Evolutionary conservation across 2,113 vertebrate species (phyloP).

Genomic region (Macrotus californicus): DNA sequence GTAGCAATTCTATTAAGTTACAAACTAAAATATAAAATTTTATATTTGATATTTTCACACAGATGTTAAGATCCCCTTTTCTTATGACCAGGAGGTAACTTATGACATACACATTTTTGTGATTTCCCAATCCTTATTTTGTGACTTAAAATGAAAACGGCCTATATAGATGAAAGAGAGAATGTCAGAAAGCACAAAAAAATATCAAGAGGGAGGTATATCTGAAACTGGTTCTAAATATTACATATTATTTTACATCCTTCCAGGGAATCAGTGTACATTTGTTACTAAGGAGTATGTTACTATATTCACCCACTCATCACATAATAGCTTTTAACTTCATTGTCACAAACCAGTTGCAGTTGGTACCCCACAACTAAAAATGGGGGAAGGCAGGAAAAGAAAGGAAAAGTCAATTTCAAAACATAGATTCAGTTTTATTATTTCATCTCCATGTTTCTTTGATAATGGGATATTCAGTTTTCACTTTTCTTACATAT

Average conservation of each 20-base stretch:
- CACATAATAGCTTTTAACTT: background rate
- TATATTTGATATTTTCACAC: background rate
- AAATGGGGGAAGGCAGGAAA: fast-evolving
- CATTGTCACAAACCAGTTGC: background rate
- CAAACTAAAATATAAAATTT: background rate
- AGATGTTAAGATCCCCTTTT: background rate
- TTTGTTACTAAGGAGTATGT: background rate
- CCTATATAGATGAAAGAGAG: background rate
- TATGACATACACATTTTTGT: background rate
- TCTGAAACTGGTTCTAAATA: background rate
- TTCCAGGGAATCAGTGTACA: background rate
- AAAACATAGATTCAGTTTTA: background rate
- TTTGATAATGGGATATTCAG: background rate
- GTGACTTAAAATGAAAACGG: background rate
- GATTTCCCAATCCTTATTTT: background rate
- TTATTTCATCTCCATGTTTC: background rate
- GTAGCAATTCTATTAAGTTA: background rate
- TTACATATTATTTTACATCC: background rate
- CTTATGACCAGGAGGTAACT: background rate
- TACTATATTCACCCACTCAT: background rate
- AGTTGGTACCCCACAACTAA: background rate
- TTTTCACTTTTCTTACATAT: background rate
- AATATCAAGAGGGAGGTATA: background rate
- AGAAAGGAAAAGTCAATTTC: background rate
- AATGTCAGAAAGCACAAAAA: background rate